Conservation (phyloP, 2,113 vertebrate genomes). For the Tinamus guttatus region DNA sequence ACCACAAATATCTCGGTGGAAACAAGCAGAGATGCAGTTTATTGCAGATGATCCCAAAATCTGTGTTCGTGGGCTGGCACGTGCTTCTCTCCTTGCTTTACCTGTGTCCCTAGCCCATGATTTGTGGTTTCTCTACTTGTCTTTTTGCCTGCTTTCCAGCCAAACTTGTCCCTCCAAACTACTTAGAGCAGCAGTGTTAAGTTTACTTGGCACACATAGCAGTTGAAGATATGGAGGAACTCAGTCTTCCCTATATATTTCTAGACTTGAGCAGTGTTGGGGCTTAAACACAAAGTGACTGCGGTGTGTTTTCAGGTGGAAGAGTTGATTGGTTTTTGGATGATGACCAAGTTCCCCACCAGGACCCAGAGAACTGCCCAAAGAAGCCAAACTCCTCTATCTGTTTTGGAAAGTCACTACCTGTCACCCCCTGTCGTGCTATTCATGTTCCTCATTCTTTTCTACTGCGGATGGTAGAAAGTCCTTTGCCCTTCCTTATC, state of each 20-base stretch:
- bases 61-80: neutral
- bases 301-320: neutral
- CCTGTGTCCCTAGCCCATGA: accelerated
- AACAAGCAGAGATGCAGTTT: neutral
- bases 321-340: neutral
- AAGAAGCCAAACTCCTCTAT: neutral
- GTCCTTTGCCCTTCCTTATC: neutral
- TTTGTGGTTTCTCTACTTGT: neutral
- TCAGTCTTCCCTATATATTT: too few species aligned
- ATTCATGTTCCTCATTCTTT: neutral
- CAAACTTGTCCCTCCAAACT: neutral
- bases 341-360: neutral
- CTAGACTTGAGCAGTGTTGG: neutral
- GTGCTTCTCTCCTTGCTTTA: neutral
- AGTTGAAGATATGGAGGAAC: too few species aligned
- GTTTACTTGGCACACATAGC: too few species aligned
- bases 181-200: neutral
- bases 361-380: neutral
- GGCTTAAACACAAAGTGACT: neutral
- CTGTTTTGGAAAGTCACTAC: neutral
- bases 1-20: neutral
- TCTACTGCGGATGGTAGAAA: neutral
- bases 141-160: neutral
- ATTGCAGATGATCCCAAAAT: neutral
- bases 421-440: neutral